Conservation (phyloP, 2,113 vertebrate species). For the Monarcha castaneiventris region DNA sequence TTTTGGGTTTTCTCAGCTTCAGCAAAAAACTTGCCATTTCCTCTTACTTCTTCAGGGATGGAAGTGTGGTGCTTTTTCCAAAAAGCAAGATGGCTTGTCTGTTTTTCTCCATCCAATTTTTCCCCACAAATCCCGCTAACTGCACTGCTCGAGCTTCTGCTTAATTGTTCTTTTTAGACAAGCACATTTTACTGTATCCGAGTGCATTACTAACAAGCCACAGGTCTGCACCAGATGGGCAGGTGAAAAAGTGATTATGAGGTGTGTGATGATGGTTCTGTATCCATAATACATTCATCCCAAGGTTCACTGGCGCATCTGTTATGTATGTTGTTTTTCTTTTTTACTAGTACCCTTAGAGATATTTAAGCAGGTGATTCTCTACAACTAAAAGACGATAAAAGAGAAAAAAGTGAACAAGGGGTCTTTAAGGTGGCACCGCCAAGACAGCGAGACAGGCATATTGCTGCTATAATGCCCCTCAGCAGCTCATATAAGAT, state of each 20-base stretch:
- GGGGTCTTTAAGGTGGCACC: conserved; percentile 60
- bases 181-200: conserved; percentile 2
- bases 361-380: conserved; percentile 61
- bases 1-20: not conserved
- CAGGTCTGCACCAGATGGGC: conserved; percentile 77
- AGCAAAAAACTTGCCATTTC: not conserved
- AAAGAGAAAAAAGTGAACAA: conserved; percentile 59
- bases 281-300: conserved; percentile 68
- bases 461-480: not conserved
- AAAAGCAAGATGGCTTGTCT: not conserved
- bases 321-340: conserved; percentile 66
- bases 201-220: conserved; percentile 66
- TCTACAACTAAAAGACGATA: conserved; percentile 49
- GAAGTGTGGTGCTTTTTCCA: not conserved
- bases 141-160: not conserved
- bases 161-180: conserved; percentile 66
- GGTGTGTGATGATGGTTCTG: conserved; percentile 66
- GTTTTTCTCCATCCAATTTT: not conserved
- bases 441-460: conserved; percentile 8
- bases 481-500: conserved; percentile 60
- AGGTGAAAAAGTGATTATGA: conserved; percentile 79
- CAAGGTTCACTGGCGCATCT: conserved; percentile 69
- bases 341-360: conserved; percentile 55
- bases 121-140: accelerated
- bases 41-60: not conserved